Base-by-base conservation (phyloP, 92 coral and sea anemone genomes). In the Zoanthus gigantus region DNA sequence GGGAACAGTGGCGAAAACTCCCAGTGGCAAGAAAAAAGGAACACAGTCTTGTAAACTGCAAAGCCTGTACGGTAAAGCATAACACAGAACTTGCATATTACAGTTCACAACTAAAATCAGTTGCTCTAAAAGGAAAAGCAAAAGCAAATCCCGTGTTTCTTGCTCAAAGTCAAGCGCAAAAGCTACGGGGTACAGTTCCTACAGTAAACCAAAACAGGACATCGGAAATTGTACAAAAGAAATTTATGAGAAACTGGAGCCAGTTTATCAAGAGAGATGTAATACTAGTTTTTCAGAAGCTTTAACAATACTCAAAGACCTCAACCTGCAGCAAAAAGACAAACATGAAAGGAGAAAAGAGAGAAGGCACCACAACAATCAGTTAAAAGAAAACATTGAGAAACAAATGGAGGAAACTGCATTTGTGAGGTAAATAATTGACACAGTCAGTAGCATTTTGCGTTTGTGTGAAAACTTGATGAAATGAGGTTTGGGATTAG, bases 391-490 rank as follows among this genome's bases (percentile, higher is more conserved):
- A 72, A 88, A 88, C 34, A 71, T 73, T 74, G 83, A 88, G 32
- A 82, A 88, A 50, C 91, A 82, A 69, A 88, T 88, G 91, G 53
- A 72, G 84, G 91, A 88, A 18, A 88, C 83, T 47, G 91, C 88
- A 12, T 88, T 88, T 88, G 60, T 88, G 23, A 88, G 88, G 91
- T 88, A 88, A 81, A 28, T 63, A 28, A 37, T 9, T 81, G 42
- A 30, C 75, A 81, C 23, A 29, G n/a, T 30, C 10, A 13, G 42
- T 29, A 52, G 15, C 44, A 53, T 76, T 6, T 23, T 11, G 81
- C 72, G 34, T 67, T 67, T 29, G 18, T 58, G 11, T 14, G n/a
- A 47, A 16, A 46, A 45, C 9, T 46, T 5, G 50, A 47, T 9
- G 47, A 44, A 46, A 6, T 11, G 28, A 14, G 61, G 61, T 56